A percentile compares a stretch with the other conserved stretches of the same genome.
Conservation (phyloP, 2,113 vertebrate genomes). For the Oreochromis niloticus region DNA sequence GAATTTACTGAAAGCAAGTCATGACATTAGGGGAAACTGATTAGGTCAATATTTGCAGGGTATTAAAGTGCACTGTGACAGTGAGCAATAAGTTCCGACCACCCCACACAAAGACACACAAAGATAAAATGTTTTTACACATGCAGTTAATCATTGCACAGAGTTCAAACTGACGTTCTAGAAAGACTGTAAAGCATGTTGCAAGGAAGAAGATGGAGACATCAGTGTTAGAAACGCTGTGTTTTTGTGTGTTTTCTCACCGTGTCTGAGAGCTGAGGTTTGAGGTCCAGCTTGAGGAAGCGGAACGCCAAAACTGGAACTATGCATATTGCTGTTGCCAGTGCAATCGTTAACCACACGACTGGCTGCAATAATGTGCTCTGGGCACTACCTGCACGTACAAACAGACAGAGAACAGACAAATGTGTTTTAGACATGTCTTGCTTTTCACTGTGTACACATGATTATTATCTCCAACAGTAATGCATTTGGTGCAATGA, state of each 20-base stretch:
- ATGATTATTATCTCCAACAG: not conserved
- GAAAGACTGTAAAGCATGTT: not conserved
- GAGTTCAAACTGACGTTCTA: not conserved
- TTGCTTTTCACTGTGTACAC: not conserved
- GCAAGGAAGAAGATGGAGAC: not conserved
- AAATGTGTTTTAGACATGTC: not conserved
- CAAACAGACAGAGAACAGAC: slow-evolving; percentile 6
- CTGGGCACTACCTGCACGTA: slow-evolving; percentile 79
- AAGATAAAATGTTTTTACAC: not conserved
- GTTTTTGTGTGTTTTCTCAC: slow-evolving; percentile 72
- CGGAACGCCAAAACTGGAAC: slow-evolving; percentile 90
- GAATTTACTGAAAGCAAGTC: not conserved
- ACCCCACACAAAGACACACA: not conserved
- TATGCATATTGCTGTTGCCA: slow-evolving; percentile 86
- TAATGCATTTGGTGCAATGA: not conserved
- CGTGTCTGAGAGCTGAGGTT: slow-evolving; percentile 87
- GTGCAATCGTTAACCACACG: slow-evolving; percentile 89
- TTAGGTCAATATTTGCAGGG: slow-evolving; percentile 53
- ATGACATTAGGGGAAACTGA: not conserved
- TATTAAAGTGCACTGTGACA: not conserved
- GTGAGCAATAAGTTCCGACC: not conserved
- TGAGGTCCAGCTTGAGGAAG: slow-evolving; percentile 90
- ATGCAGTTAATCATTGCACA: slow-evolving; percentile 23
- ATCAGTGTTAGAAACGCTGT: not conserved
- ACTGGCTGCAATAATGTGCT: slow-evolving; percentile 86